Base-by-base conservation (phyloP, 2,888 invertebrate genomes). In the Phengaris alcon region DNA sequence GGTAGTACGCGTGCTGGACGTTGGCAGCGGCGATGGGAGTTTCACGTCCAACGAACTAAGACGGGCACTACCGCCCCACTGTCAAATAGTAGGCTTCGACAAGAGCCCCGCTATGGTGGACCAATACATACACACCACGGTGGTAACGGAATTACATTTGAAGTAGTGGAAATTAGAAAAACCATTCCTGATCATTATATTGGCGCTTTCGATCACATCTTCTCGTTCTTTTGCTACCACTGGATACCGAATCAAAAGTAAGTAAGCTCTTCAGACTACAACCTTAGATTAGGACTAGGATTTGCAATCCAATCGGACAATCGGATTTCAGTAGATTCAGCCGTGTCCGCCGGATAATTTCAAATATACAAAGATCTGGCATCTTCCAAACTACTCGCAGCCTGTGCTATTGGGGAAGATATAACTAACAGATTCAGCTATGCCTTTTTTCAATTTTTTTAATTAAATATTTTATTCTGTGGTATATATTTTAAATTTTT, bases 121-220 rank as follows among this genome's bases (percentile, higher is more conserved):
- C 35, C 13, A n/a, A 64, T 35, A 35, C 64, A 64, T 12, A 6
- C 35, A 9, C 64, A 64, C 6, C 64, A 64, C 12, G 35, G 12
- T 13, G 35, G 64, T 13, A 9, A 64, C 35, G 35, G 35, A 12
- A 12, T 64, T 0, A 64, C 35, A 6, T 48, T 69, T 10, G 46
- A 48, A 44, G 5, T n/a, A 12, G 10, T 48, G 4, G 69, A 69
- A 8, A 54, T 72, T 8, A 22, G 52, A 0, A 52, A 52, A 48
- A 10, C 15, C 7, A 35, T 72, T 0, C 72, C 72, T 6, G 10
- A 10, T 8, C 51, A 72, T 8, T 72, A 7, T 13, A 54, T 54
- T 12, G 72, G 72, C 9, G 15, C 51, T 1, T 72, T 72, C 51
- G 72, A 72, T 54, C 72, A 72, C n/a, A 22, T 72, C 7, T 72